Base-by-base conservation (phyloP, 2,888 invertebrate genomes). In the Conus canariensis region DNA sequence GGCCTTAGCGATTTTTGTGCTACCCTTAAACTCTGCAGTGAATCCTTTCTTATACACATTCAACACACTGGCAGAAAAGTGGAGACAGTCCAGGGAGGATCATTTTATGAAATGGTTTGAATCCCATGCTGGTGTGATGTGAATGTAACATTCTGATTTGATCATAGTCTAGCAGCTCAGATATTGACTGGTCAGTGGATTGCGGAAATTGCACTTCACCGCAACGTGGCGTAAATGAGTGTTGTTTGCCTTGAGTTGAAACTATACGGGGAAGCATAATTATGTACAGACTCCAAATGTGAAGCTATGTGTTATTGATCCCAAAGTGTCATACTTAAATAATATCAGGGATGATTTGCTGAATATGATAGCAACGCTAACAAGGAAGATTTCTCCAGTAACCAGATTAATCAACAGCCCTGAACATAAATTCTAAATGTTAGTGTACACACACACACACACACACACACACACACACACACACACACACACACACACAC, bases 61-160 rank as follows among this genome's bases (percentile, higher is more conserved):
- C 80, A 80, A 80, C 80, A 80, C 80, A 19, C 45, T 80, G 30
- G 80, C 80, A 16, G 80, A 80, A 19, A 80, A 80, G 45, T 9
- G 80, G 30, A 80, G 80, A 45, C 30, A 80, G 12, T 6, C 14
- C 0, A 80, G 45, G 14, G 80, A 80, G 22, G 30, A 30, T 16
- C 9, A 45, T 45, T 45, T 80, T 45, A 3, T 45, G 12, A 80
- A 80, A 45, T 80, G 80, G 80, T 45, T 80, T 14, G 80, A 80
- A 45, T 45, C 14, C 19, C 30, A 80, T 22, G 12, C 14, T 14
- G 80, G 45, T 12, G 0, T 45, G 19, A 45, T 80, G 6, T 8
- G 7, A 6, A 80, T 3, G 6, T 30, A 45, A 80, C 45, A 74
- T 30, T 9, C 45, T 80, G 30, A 12, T 3, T 80, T 45, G 45